These are phyloP conservation scores for Drosophila eohydei DNA, from an alignment of 2,888 invertebrate genomes.

Conservation along the genomic window DNA sequence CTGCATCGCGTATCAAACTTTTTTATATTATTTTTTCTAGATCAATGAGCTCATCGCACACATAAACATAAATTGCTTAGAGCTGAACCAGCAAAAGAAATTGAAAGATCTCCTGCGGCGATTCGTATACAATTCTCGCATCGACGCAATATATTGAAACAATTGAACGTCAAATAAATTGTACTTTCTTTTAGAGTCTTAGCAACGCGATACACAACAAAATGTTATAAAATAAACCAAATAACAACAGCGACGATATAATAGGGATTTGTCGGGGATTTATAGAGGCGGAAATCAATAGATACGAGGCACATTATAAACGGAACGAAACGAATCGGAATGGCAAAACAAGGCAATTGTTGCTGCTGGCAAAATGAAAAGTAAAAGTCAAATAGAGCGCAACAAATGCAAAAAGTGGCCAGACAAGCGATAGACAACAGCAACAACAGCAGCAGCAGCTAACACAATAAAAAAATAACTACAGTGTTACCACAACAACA, in stretches of 20 bases:
- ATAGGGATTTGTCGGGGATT: conserved; percentile 28
- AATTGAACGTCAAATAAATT: conserved; percentile 32
- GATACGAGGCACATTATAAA: conserved; percentile 32
- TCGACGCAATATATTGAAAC: conserved; percentile 11
- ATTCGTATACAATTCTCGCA: conserved; percentile 15
- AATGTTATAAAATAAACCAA: conserved; percentile 15
- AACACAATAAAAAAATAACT: conserved; percentile 25
- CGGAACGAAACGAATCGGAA: conserved; percentile 22
- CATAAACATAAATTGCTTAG: conserved; percentile 28
- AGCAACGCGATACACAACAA: conserved; percentile 15
- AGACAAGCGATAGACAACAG: conserved; percentile 56
- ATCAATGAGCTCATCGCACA: conserved; percentile 36
- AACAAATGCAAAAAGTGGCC: conserved; percentile 67
- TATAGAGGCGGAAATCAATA: conserved; percentile 52
- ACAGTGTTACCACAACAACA: conserved; percentile 31
- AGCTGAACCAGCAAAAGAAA: conserved; percentile 14
- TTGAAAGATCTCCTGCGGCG: conserved; percentile 32
- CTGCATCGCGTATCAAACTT: background rate
- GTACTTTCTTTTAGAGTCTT: conserved; percentile 31
- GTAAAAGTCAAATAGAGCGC: conserved; percentile 78
- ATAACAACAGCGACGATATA: conserved; percentile 14
- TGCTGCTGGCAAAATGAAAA: conserved; percentile 60
- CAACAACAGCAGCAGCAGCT: conserved; percentile 6
- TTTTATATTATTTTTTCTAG: conserved; percentile 7
- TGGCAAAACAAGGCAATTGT: background rate